Conservation (phyloP, 1,140 invertebrate species). For the Meloidogyne exigua region DNA sequence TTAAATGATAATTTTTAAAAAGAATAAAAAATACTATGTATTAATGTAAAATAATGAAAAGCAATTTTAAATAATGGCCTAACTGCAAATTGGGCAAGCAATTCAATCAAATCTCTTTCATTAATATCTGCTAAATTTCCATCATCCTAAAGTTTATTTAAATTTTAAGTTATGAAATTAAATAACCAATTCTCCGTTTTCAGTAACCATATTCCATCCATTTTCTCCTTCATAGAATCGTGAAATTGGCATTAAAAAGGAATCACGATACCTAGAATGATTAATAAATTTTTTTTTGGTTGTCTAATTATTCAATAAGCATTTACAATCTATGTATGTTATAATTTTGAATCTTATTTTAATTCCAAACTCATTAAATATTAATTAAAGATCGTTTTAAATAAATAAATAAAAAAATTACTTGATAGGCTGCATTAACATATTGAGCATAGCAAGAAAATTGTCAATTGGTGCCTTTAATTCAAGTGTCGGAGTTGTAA, state of each 20-base stretch:
- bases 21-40: slow-evolving; percentile 32
- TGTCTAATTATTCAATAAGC: too few species aligned
- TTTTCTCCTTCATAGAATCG: slow-evolving; percentile 46
- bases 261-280: slow-evolving; percentile 28
- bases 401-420: slow-evolving; percentile 12
- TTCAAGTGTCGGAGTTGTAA: slow-evolving; percentile 39
- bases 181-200: slow-evolving; percentile 42
- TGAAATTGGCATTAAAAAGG: slow-evolving; percentile 37
- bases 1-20: neutral
- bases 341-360: too few species aligned
- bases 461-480: slow-evolving; percentile 30
- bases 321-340: too few species aligned
- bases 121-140: slow-evolving; percentile 32
- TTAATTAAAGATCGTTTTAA: too few species aligned
- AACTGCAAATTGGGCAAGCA: slow-evolving; percentile 40
- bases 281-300: neutral
- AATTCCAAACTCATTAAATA: too few species aligned
- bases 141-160: slow-evolving; percentile 29
- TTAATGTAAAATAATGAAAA: slow-evolving; percentile 37
- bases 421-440: slow-evolving; percentile 32
- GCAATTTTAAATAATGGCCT: slow-evolving; percentile 36
- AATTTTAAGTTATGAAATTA: too few species aligned
- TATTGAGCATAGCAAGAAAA: slow-evolving; percentile 40
- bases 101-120: slow-evolving; percentile 34
- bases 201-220: slow-evolving; percentile 41